phyloP scores from a whole-genome alignment of 2,888 invertebrate genomes.

The Carpatolechia fugitivella region DNA sequence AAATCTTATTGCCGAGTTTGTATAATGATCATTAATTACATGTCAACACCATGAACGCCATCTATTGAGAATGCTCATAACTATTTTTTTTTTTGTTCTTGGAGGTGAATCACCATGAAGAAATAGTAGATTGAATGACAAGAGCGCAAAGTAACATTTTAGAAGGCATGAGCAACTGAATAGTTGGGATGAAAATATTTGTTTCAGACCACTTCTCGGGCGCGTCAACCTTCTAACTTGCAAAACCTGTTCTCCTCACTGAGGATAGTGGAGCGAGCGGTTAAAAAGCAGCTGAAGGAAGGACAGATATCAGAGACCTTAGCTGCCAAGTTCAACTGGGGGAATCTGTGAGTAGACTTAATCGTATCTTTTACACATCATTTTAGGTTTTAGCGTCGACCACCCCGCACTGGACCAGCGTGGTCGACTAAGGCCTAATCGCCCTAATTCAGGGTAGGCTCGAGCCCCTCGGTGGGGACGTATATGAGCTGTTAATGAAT shows the following conservation, averaged over 20 bases:
- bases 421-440: too few species aligned
- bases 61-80: neutral
- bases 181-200: too few species aligned
- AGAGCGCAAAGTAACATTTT: too few species aligned
- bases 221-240: slow-evolving; percentile 53
- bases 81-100: neutral
- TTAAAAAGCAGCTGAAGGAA: slow-evolving; percentile 65
- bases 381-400: too few species aligned
- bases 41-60: neutral
- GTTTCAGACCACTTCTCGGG: slow-evolving; percentile 56
- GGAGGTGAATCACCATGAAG: too few species aligned
- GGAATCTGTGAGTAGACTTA: slow-evolving; percentile 54
- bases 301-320: slow-evolving; percentile 58
- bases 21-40: neutral
- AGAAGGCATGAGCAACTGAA: too few species aligned
- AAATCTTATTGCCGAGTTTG: neutral
- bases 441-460: too few species aligned
- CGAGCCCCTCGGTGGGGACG: too few species aligned
- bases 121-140: too few species aligned
- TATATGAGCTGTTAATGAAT: too few species aligned
- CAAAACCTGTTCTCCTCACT: slow-evolving; percentile 59
- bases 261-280: slow-evolving; percentile 54
- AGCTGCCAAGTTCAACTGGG: slow-evolving; percentile 64
- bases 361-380: too few species aligned
- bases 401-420: too few species aligned